phyloP scores from a whole-genome alignment of 1,140 invertebrate species.

The Drosophila yakuba region DNA sequence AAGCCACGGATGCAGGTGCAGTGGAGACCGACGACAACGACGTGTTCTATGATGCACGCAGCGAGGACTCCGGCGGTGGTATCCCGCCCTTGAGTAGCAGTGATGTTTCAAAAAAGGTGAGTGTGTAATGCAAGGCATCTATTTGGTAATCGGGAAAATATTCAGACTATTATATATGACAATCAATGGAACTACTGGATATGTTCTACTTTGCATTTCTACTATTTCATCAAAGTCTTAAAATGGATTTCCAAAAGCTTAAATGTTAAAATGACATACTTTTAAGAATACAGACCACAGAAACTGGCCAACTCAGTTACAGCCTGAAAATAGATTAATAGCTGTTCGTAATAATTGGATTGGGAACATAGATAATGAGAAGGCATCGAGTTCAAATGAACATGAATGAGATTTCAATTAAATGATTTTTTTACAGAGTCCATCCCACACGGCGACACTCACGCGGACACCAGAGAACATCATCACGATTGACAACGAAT shows the following conservation, averaged over 20 bases:
- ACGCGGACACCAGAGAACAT: conserved; percentile 6
- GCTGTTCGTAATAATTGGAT: not conserved
- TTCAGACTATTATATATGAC: too few species aligned
- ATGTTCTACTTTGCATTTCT: too few species aligned
- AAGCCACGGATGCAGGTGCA: conserved; percentile 1
- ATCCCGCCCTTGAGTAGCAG: not conserved
- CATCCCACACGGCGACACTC: conserved; percentile 10
- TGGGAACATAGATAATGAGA: not conserved
- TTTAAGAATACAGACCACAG: too few species aligned
- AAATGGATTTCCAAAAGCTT: too few species aligned
- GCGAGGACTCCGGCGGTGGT: conserved; percentile 65
- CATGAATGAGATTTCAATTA: conserved; percentile 54
- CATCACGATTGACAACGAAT: conserved; percentile 16
- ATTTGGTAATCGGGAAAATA: too few species aligned
- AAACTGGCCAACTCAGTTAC: not conserved
- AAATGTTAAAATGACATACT: too few species aligned
- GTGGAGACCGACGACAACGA: conserved; percentile 68
- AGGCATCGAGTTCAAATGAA: conserved; percentile 8
- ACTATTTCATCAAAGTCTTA: too few species aligned
- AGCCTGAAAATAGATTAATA: not conserved
- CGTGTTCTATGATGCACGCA: conserved; percentile 81
- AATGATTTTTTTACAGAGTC: conserved; percentile 53
- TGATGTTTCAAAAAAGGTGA: conserved; percentile 24
- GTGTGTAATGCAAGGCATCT: not conserved
- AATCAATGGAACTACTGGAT: too few species aligned